A percentile compares a stretch with the other conserved stretches of the same genome.
Conservation (phyloP, 2,888 invertebrate species). For the Abrostola tripartita region DNA sequence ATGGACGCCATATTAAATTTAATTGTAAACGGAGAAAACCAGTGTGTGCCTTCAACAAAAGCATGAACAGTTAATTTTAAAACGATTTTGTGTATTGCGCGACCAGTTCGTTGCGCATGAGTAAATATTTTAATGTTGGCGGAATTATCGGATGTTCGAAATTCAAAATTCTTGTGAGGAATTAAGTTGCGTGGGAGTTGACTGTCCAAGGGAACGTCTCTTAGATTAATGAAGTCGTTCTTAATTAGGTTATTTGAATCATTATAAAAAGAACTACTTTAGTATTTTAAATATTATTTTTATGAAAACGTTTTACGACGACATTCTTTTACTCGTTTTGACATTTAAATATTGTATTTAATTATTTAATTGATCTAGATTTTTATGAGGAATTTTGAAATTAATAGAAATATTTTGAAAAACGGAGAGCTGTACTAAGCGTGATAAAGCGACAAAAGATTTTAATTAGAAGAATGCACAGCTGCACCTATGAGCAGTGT, state of each 20-base stretch:
- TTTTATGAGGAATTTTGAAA: background rate
- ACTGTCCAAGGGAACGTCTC: background rate
- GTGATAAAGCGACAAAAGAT: conserved; percentile 23
- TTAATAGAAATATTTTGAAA: background rate
- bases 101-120: conserved; percentile 7
- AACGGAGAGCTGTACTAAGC: background rate
- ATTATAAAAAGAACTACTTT: background rate
- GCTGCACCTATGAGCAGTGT: conserved; percentile 18
- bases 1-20: conserved; percentile 63
- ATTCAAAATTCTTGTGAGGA: background rate
- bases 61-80: conserved; percentile 47
- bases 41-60: conserved; percentile 53
- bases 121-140: background rate
- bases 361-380: conserved; percentile 2
- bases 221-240: conserved; percentile 10
- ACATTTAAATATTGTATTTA: conserved; percentile 11
- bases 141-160: conserved; percentile 5
- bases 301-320: background rate
- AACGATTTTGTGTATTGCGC: conserved; percentile 35
- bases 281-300: background rate
- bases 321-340: conserved; percentile 5
- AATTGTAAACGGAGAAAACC: conserved; percentile 51
- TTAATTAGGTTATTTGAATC: background rate
- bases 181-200: conserved; percentile 1
- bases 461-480: conserved; percentile 30